These are phyloP conservation scores for Rousettus leschenaultii DNA, from an alignment of 2,113 vertebrate species.

Conservation along the genomic window DNA sequence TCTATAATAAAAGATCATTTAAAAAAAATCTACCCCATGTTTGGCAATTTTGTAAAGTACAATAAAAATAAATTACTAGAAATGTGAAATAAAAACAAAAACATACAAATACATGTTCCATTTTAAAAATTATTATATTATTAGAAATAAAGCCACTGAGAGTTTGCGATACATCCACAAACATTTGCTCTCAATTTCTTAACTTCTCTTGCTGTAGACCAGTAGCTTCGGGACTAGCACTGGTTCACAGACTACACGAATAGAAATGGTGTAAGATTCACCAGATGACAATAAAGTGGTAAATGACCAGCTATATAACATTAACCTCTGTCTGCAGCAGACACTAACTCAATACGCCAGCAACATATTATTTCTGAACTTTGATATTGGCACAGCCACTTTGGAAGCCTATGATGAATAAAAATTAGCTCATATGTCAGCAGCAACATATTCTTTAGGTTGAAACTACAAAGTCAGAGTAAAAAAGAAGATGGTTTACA, in stretches of 20 bases:
- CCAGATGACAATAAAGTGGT: not conserved
- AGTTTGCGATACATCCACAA: not conserved
- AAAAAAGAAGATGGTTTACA: not conserved
- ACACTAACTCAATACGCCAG: not conserved
- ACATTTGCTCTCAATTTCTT: not conserved
- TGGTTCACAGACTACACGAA: not conserved
- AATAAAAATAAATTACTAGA: not conserved
- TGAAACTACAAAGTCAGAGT: not conserved
- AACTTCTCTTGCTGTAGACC: not conserved
- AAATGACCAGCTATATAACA: not conserved
- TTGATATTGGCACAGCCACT: not conserved
- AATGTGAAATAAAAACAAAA: conserved; percentile 8
- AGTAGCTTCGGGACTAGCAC: not conserved
- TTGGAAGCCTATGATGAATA: not conserved
- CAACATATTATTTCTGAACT: not conserved
- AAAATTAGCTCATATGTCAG: not conserved
- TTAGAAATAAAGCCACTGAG: not conserved
- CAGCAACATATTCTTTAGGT: not conserved
- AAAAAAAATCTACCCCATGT: not conserved
- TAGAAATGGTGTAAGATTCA: not conserved
- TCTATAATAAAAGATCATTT: not conserved
- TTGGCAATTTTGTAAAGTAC: not conserved
- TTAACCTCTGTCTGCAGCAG: not conserved
- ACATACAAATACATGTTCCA: not conserved
- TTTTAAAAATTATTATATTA: not conserved